These are phyloP conservation scores for Drosophila cracens DNA, from an alignment of 2,888 invertebrate species.

Conservation along the genomic window DNA sequence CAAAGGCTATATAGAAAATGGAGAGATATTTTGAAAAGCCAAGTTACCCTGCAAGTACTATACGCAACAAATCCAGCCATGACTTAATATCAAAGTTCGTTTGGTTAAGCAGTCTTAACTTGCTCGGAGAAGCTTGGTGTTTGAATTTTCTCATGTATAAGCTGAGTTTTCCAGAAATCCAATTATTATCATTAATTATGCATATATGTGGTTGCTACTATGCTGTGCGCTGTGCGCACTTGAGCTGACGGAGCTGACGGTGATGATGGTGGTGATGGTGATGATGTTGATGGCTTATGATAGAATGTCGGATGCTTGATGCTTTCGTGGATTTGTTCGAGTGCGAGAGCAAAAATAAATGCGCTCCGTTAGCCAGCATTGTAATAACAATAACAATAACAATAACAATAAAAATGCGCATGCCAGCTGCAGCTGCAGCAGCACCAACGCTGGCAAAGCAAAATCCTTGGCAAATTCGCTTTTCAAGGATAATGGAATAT, in stretches of 20 bases:
- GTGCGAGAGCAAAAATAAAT: conserved; percentile 68
- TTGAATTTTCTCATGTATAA: conserved; percentile 8
- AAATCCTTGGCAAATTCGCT: conserved; percentile 78
- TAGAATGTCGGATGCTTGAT: conserved; percentile 29
- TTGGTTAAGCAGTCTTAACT: conserved; percentile 1
- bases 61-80: not conserved
- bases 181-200: conserved; percentile 58
- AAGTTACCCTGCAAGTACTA: too few relatives aligned
- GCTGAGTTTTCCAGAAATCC: conserved; percentile 28
- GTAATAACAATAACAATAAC: conserved; percentile 50
- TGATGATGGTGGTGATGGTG: conserved; percentile 9
- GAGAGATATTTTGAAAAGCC: not conserved
- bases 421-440: conserved; percentile 31
- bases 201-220: conserved; percentile 36
- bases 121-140: conserved; percentile 4
- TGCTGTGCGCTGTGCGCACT: not conserved
- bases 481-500: conserved; percentile 79
- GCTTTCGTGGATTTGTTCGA: conserved; percentile 63
- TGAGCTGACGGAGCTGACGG: conserved; percentile 5
- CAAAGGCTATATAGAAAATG: not conserved
- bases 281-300: not conserved
- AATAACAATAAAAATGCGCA: conserved; percentile 54
- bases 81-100: conserved; percentile 5
- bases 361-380: conserved; percentile 55
- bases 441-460: conserved; percentile 17